A percentile compares a stretch with the other conserved stretches of the same genome.
Conservation (phyloP, 2,113 vertebrate species). For the Planiliza haematocheilus region DNA sequence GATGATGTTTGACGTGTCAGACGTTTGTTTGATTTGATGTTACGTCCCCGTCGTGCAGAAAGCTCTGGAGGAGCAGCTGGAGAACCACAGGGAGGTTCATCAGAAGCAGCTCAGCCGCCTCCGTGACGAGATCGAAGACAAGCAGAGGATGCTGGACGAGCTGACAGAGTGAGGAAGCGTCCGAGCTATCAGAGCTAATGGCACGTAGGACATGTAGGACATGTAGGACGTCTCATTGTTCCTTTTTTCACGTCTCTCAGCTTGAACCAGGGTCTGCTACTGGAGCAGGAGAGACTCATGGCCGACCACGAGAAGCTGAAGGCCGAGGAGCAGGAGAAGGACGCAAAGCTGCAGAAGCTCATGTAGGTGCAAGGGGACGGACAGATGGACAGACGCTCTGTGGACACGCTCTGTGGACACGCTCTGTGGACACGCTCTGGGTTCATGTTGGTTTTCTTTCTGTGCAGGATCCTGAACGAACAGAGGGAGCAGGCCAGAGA, state of each 20-base stretch:
- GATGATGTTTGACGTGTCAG: too few relatives aligned
- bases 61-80: slow-evolving; percentile 89
- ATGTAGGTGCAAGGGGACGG: slow-evolving; percentile 45
- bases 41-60: too few relatives aligned
- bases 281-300: slow-evolving; percentile 91
- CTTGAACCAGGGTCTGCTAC: slow-evolving; percentile 91
- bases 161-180: slow-evolving; percentile 91
- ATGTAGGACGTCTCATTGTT: too few relatives aligned
- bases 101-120: slow-evolving; percentile 92
- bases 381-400: too few relatives aligned
- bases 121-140: slow-evolving; percentile 92
- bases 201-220: too few relatives aligned
- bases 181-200: too few relatives aligned
- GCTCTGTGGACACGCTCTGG: too few relatives aligned
- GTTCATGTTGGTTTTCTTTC: background rate
- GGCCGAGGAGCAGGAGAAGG: slow-evolving; percentile 90
- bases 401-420: too few relatives aligned
- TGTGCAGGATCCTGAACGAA: slow-evolving; percentile 89
- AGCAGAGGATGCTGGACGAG: slow-evolving; percentile 93
- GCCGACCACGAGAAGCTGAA: slow-evolving; percentile 93
- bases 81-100: slow-evolving; percentile 90
- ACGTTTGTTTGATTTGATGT: too few relatives aligned
- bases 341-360: slow-evolving; percentile 86
- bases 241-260: slow-evolving; percentile 69
- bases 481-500: slow-evolving; percentile 92